Evolutionary conservation across 2,888 invertebrate species (phyloP), one percentile per base, ranked within the genome.

Genomic region (Rhabditoides inermis): DNA sequence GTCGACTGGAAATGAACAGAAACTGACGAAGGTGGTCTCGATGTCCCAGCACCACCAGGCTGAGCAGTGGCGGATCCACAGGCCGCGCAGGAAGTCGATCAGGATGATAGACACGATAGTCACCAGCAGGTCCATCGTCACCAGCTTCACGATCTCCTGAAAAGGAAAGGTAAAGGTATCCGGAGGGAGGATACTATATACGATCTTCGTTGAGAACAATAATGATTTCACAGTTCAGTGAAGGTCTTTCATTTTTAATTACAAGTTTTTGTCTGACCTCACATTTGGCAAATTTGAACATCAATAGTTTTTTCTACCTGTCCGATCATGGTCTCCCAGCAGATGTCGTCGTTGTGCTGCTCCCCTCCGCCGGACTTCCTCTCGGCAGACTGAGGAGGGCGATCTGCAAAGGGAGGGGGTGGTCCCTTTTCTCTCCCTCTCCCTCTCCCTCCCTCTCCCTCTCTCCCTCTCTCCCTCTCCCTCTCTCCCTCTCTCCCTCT

Each of bases 311-410:
- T 32, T 15, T 40, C 52, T 51, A 78, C 78, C 78, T 94, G 92
- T 0, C 94, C 94, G 77, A 94, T 87, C 84, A 91, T 90, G 0
- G 94, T 95, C 79, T 95, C 95, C 95, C 95, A 95, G 76, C 95
- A 94, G 35, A 90, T 67, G 25, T 68, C 57, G 15, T 54, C 63
- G 39, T 56, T 63, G 37, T 56, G 55, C 7, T 54, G 53, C 15
- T 55, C 63, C 26, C 48, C 56, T 2, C 25, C 53, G 22, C 47
- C 44, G 30, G n/a, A 56, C 22, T 36, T 55, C 45, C 15, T 44
- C 41, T n/a, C n/a, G n/a, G n/a, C n/a, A n/a, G n/a, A n/a, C n/a
- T n/a, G n/a, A n/a, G n/a, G n/a, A n/a, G n/a, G n/a, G n/a, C n/a
- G n/a, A n/a, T n/a, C n/a, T n/a, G n/a, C n/a, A n/a, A n/a, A n/a